These are phyloP conservation scores for Zosterops borbonicus DNA, from an alignment of 2,113 vertebrate species.

Conservation along the genomic window DNA sequence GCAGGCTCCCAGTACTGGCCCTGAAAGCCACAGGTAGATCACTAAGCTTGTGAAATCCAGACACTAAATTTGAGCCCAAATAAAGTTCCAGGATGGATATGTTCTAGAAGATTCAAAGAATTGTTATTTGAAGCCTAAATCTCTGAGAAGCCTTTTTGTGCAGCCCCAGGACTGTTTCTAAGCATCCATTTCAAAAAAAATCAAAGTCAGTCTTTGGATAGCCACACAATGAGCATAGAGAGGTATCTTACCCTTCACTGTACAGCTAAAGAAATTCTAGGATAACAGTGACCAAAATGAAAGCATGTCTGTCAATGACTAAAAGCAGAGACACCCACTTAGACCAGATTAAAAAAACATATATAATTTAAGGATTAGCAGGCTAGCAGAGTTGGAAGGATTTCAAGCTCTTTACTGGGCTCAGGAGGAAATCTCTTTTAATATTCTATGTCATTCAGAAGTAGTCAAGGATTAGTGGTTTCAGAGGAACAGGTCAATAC, in stretches of 20 bases:
- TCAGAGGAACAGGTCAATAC: neutral
- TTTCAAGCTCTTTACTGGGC: constrained; percentile 59
- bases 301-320: constrained; percentile 45
- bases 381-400: constrained; percentile 30
- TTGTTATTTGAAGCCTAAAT: neutral
- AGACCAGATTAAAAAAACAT: constrained; percentile 47
- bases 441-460: constrained; percentile 53
- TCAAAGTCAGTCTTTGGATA: neutral
- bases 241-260: neutral
- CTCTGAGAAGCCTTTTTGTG: neutral
- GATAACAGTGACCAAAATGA: constrained; percentile 19
- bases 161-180: neutral
- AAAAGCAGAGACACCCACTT: constrained; percentile 46
- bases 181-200: neutral
- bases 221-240: neutral
- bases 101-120: neutral
- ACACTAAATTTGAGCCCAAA: neutral
- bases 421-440: constrained; percentile 62
- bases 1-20: neutral
- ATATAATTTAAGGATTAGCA: constrained; percentile 64
- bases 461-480: constrained; percentile 53
- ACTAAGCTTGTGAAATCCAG: neutral
- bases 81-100: neutral
- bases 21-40: neutral
- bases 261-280: constrained; percentile 30